These are phyloP conservation scores for Gambusia affinis DNA, from an alignment of 2,113 vertebrate species.

Conservation along the genomic window DNA sequence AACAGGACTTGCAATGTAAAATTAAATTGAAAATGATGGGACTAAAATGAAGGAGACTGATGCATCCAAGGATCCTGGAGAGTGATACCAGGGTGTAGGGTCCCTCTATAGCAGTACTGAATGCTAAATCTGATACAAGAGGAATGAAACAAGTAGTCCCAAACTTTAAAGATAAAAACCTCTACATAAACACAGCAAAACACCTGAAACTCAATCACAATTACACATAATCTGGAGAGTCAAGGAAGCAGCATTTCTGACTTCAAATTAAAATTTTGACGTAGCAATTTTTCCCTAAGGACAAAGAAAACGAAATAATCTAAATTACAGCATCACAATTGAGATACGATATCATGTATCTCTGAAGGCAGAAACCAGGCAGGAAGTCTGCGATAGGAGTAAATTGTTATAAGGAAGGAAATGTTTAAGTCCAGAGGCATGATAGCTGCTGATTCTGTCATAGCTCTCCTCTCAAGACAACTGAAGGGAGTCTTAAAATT, in stretches of 20 bases:
- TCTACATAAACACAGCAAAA: neutral
- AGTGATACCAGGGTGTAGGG: neutral
- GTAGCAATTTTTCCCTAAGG: constrained; percentile 17
- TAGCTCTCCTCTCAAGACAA: constrained; percentile 46
- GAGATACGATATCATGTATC: constrained; percentile 74
- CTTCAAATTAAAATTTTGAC: constrained; percentile 43
- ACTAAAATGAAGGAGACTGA: too few species aligned
- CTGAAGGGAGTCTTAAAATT: constrained; percentile 35
- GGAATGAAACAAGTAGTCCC: neutral
- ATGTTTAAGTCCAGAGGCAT: constrained; percentile 77
- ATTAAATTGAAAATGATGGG: too few species aligned
- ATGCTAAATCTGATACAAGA: neutral
- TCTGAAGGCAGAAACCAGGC: constrained; percentile 66
- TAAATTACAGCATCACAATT: constrained; percentile 73
- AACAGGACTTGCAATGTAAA: too few species aligned
- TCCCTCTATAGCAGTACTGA: neutral
- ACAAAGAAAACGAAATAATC: constrained; percentile 51
- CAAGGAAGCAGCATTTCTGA: constrained; percentile 25
- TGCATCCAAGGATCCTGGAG: neutral
- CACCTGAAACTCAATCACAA: neutral
- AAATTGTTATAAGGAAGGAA: constrained; percentile 83
- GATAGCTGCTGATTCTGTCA: constrained; percentile 65
- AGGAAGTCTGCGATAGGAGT: constrained; percentile 78
- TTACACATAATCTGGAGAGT: constrained; percentile 27
- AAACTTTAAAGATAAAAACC: neutral